Base-by-base conservation (phyloP, 2,888 invertebrate species). In the Chloroclystis v-ata region DNA sequence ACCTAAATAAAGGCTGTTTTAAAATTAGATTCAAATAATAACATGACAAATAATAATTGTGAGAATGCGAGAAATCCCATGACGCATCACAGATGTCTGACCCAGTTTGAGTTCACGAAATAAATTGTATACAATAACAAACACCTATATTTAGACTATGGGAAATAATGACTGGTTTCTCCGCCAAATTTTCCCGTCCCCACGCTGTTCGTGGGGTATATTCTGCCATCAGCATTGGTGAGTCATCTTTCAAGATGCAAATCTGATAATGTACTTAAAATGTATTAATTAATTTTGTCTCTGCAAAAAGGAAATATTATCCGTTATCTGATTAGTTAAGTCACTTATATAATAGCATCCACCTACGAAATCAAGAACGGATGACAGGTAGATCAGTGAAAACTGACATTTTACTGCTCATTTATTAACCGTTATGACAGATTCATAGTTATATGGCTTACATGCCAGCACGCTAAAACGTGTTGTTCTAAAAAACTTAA, bases 91-190 rank as follows among this genome's bases (percentile, higher is more conserved):
- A 38, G 14, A 28, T 38, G 14, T 3, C 13, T 28, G 28, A 3
- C 26, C 28, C 5, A 39, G 28, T 38, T 14, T 13, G n/a, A 38
- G 7, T 20, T 39, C 16, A 28, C 28, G 16, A 28, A 28, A 20
- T 20, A n/a, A 29, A 39, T 20, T 39, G 20, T 16, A 39, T 26
- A 16, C 14, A 28, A 38, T n/a, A 33, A 7, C 20, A 35, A 35
- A 24, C 28, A 28, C 2, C n/a, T 26, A 28, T 4, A 10, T 10
- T 10, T 28, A 28, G 28, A 10, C n/a, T 28, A n/a, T 35, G 8
- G 20, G 20, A 35, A 13, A 1, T 13, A 8, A 11, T 30, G 8
- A 8, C 9, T 26, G 26, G 8, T 2, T 26, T 26, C 8, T 9
- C 4, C 8, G 26, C 8, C 8, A 6, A 2, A 6, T 26, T 9